These are phyloP conservation scores for Neelides folsomi DNA, from an alignment of 2,888 invertebrate species.

Conservation along the genomic window DNA sequence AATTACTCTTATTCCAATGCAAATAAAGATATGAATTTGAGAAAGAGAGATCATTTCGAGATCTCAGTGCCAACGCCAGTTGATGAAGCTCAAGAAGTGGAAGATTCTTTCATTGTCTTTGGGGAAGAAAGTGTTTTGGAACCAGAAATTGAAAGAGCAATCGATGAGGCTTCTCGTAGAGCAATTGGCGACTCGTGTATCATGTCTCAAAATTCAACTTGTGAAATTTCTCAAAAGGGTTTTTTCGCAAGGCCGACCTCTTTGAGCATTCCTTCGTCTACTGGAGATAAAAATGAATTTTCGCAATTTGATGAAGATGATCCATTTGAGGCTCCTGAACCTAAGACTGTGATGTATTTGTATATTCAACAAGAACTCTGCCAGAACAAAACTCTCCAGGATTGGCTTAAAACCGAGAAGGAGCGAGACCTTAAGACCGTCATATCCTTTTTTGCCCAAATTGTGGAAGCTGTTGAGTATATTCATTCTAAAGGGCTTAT, in stretches of 20 bases:
- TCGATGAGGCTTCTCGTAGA: too few species aligned
- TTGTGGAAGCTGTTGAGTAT: constrained; percentile 87
- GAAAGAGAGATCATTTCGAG: too few species aligned
- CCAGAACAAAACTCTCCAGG: constrained; percentile 69
- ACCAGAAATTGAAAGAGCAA: too few species aligned
- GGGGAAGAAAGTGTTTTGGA: not conserved
- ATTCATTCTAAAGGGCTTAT: constrained; percentile 84
- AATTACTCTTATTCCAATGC: too few species aligned
- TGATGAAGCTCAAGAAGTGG: not conserved
- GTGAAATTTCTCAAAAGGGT: constrained; percentile 5
- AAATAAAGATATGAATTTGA: too few species aligned
- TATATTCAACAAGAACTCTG: constrained; percentile 94
- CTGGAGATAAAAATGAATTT: not conserved
- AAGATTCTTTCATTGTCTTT: constrained; percentile 8
- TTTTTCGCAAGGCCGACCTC: constrained; percentile 27
- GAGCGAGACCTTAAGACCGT: constrained; percentile 44
- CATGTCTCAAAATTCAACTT: too few species aligned
- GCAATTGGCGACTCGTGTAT: too few species aligned
- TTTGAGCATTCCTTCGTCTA: constrained; percentile 19
- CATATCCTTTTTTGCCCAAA: constrained; percentile 68
- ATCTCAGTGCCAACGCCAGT: too few species aligned
- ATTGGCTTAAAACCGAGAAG: constrained; percentile 56
- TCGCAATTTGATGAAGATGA: constrained; percentile 34
- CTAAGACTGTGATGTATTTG: constrained; percentile 48
- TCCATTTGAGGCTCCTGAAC: constrained; percentile 8